Base-by-base conservation (phyloP, 2,113 vertebrate species). In the Monopterus albus region DNA sequence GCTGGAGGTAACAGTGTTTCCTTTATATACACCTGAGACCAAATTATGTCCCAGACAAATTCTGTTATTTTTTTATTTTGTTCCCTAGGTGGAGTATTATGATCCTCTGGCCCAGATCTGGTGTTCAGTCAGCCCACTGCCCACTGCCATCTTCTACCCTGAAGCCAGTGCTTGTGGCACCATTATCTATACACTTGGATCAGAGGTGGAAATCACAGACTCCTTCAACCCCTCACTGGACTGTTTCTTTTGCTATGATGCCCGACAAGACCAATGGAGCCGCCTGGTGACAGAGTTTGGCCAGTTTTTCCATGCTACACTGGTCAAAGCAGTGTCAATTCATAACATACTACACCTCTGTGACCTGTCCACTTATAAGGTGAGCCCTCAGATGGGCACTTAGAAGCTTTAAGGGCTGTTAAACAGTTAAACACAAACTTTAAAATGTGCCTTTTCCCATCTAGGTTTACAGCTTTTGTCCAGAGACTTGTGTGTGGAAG, bases 361-460 rank as follows among this genome's bases (percentile, higher is more conserved):
- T 74, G 98, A 99, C 88, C 94, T 99, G 60, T 99, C 98, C 39
- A 98, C 96, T 3, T 98, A 99, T 62, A 99, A 98, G 70, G 96
- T 87, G 29, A 66, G 60, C 6, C 12, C 28, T 7, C 5, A 9
- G 9, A 29, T 11, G 3, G 17, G 18, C 13, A 45, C 15, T 31
- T 31, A 31, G 29, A 7, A 31, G 7, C 10, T 23, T 33, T 6
- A 12, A 49, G 11, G 10, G n/a, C n/a, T n/a, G n/a, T n/a, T n/a
- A n/a, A n/a, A 6, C 5, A 20, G 0, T n/a, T n/a, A n/a, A n/a
- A n/a, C n/a, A 35, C n/a, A n/a, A n/a, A 12, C 29, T 33, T 74
- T 4, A 47, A 50, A 2, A 5, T 65, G 21, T 45, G 4, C 31
- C 7, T 28, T 26, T 67, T 64, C 10, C n/a, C 7, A 6, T 55